Evolutionary conservation across 2,888 invertebrate genomes (phyloP).

Genomic region (Archips xylosteana): DNA sequence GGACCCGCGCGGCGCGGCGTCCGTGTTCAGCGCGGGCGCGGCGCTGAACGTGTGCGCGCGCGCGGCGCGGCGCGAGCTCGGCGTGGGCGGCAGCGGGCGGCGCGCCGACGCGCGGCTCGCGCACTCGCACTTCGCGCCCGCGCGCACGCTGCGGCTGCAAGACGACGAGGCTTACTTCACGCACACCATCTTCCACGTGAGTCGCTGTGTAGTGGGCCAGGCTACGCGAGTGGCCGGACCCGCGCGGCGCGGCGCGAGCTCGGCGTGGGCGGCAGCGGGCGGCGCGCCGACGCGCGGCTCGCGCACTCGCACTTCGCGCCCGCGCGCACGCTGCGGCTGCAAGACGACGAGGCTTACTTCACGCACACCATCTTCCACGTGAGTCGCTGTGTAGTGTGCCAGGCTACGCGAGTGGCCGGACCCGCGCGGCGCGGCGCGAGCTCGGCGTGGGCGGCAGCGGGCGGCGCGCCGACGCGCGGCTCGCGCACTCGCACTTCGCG

Average conservation of each 20-base stretch:
- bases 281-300: conserved; percentile 64
- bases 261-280: conserved; percentile 56
- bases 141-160: conserved; percentile 75
- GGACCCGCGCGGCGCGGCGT: conserved; percentile 78
- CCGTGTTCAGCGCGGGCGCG: conserved; percentile 79
- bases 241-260: conserved; percentile 65
- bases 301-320: conserved; percentile 77
- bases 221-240: conserved; percentile 52
- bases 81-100: conserved; percentile 58
- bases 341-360: conserved; percentile 54
- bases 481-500: conserved; percentile 51
- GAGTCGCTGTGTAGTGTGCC: background rate
- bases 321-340: conserved; percentile 76
- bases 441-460: conserved; percentile 56
- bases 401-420: conserved; percentile 49
- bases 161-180: conserved; percentile 87
- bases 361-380: conserved; percentile 86
- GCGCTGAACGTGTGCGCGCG: conserved; percentile 94
- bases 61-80: conserved; percentile 50
- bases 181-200: conserved; percentile 89
- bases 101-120: conserved; percentile 65
- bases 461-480: conserved; percentile 58
- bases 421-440: conserved; percentile 67
- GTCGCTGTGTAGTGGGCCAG: conserved; percentile 47
- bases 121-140: conserved; percentile 80